phyloP scores from a whole-genome alignment of 2,888 invertebrate genomes.

The Pomacea canaliculata region DNA sequence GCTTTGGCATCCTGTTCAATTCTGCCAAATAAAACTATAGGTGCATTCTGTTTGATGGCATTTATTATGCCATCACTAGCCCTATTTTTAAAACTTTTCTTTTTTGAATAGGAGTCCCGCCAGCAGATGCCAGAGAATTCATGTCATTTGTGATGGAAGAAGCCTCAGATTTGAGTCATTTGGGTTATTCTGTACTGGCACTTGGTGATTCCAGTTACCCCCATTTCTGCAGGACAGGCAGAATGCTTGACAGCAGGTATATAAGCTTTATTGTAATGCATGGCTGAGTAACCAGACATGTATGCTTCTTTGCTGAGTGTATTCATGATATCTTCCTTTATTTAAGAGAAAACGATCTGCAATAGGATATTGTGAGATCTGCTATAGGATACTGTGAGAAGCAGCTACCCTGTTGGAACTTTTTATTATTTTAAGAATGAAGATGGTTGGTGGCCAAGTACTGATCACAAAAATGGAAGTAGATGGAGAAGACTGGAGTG shows the following conservation, averaged over 20 bases:
- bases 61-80: no score
- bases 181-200: constrained; percentile 49
- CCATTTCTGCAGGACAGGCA: constrained; percentile 54
- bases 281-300: background rate
- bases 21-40: no score
- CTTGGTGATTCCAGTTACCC: constrained; percentile 58
- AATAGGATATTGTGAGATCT: no score
- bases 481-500: constrained; percentile 53
- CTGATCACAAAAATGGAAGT: constrained; percentile 41
- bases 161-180: constrained; percentile 27
- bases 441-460: constrained; percentile 31
- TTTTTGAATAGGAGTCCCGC: constrained; percentile 8
- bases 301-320: background rate
- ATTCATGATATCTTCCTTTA: no score
- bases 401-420: no score
- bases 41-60: no score
- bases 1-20: no score
- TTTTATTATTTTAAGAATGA: constrained; percentile 30
- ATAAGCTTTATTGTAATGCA: background rate
- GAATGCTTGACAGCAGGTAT: constrained; percentile 43
- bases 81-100: background rate
- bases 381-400: no score
- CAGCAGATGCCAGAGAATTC: background rate
- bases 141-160: background rate
- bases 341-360: no score